Conservation (phyloP, 2,797 vertebrate species). For the Anguilla obscura region DNA sequence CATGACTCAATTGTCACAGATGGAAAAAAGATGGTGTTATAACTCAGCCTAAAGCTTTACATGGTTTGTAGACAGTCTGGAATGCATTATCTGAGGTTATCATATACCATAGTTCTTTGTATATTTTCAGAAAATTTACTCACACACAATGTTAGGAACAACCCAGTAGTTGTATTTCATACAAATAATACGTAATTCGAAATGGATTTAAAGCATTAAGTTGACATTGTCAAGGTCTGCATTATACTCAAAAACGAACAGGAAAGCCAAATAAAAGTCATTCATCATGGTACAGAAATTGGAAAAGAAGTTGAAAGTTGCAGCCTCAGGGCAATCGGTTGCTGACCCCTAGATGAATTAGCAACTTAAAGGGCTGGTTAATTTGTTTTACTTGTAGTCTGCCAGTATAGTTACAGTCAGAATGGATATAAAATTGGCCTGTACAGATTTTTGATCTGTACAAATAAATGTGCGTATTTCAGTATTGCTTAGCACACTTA, state of each 20-base stretch:
- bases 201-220: not conserved
- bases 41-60: not conserved
- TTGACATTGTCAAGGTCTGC: not conserved
- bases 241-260: not conserved
- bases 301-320: not conserved
- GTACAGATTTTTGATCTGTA: not conserved
- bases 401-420: not conserved
- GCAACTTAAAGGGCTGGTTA: not conserved
- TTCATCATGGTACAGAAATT: not conserved
- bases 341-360: not conserved
- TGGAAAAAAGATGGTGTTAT: not conserved
- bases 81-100: not conserved
- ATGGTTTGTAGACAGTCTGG: not conserved
- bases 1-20: slow-evolving; percentile 9
- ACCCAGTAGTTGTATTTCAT: not conserved
- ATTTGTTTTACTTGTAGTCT: not conserved
- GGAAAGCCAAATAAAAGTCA: not conserved
- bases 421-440: not conserved
- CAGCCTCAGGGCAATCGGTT: not conserved
- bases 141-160: not conserved
- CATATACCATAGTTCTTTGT: not conserved
- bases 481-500: not conserved
- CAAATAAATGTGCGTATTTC: not conserved
- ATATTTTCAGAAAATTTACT: not conserved
- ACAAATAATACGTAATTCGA: not conserved